Percentiles rank a stretch among this genome's conserved stretches.
Evolutionary conservation across 2,797 vertebrate species (phyloP).

Genomic region (Schizothorax lantsangensis): DNA sequence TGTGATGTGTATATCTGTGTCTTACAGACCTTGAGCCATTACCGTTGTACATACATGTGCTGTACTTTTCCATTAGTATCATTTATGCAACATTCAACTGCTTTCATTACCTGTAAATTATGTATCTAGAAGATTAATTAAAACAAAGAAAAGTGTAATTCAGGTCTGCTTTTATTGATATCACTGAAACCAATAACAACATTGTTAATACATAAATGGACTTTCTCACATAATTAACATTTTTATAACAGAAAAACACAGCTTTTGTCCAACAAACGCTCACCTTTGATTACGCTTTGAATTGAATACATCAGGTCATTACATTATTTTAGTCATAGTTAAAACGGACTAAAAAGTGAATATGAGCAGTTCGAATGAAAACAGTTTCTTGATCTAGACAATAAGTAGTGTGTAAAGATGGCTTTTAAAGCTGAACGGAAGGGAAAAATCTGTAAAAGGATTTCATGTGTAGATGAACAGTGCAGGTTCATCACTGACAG

Average conservation of each 20-base stretch:
- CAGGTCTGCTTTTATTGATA: conserved; percentile 68
- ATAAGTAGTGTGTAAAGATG: background rate
- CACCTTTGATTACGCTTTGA: conserved; percentile 37
- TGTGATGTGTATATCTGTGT: conserved; percentile 10
- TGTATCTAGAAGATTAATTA: conserved; percentile 23
- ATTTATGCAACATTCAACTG: conserved; percentile 10
- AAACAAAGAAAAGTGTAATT: conserved; percentile 27
- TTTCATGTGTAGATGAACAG: background rate
- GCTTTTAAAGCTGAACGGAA: conserved; percentile 12
- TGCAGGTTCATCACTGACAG: background rate
- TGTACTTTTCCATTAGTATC: conserved; percentile 20
- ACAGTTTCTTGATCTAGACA: background rate
- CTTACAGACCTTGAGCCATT: conserved; percentile 19
- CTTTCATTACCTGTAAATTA: conserved; percentile 22
- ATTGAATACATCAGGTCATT: conserved; percentile 62
- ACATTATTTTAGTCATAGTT: conserved; percentile 29
- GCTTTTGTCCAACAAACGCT: conserved; percentile 46
- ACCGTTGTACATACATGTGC: conserved; percentile 28
- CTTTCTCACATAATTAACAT: conserved; percentile 73
- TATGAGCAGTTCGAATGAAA: conserved; percentile 1
- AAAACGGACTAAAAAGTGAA: conserved; percentile 25
- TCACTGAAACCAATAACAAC: conserved; percentile 77
- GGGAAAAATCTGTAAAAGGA: background rate
- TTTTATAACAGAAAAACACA: conserved; percentile 64
- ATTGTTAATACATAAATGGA: conserved; percentile 81